Evolutionary conservation across 1,140 invertebrate genomes (phyloP).

Genomic region (Gonioctena quinquepunctata): DNA sequence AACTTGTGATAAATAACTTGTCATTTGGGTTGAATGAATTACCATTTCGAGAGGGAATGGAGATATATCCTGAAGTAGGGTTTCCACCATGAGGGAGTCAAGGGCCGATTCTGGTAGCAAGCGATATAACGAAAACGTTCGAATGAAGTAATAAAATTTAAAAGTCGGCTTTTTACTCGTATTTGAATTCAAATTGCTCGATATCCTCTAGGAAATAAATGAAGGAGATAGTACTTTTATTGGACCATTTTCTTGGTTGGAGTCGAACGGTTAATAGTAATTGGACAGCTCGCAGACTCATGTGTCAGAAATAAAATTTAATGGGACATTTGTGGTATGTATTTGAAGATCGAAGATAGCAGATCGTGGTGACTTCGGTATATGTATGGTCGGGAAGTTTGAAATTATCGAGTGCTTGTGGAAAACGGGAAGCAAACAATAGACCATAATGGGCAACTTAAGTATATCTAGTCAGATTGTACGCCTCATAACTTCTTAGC

Average conservation of each 20-base stretch:
- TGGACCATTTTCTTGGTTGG: neutral
- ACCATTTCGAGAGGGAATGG: neutral
- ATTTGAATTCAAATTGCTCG: neutral
- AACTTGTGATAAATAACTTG: neutral
- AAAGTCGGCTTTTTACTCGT: neutral
- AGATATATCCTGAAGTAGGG: neutral
- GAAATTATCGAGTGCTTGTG: neutral
- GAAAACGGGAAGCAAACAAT: neutral
- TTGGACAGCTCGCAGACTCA: neutral
- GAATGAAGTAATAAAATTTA: neutral
- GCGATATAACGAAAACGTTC: neutral
- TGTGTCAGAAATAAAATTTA: neutral
- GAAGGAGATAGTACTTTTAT: neutral
- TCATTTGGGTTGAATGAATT: neutral
- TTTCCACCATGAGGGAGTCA: neutral
- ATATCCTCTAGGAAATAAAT: neutral
- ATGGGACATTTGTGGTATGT: neutral
- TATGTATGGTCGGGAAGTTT: neutral
- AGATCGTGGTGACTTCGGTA: neutral
- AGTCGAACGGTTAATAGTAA: neutral
- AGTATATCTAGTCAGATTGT: too few species aligned
- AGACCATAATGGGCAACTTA: neutral
- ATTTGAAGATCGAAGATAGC: neutral
- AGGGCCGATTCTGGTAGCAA: neutral
- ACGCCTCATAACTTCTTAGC: too few species aligned